Evolutionary conservation across 2,113 vertebrate genomes (phyloP).

Genomic region (Saccopteryx leptura): DNA sequence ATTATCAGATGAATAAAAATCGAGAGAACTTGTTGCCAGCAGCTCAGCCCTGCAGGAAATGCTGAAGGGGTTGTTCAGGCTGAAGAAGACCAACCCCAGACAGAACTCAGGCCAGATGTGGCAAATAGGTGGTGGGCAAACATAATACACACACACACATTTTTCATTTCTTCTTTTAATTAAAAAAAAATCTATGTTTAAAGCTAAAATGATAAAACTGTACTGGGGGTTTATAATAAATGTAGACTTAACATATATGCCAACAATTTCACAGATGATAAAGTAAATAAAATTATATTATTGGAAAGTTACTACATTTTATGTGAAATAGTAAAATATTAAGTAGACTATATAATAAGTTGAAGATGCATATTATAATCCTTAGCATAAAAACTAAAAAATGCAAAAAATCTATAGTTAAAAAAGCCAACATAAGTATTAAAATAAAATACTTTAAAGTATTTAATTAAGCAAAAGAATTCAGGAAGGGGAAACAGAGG

Average conservation of each 20-base stretch:
- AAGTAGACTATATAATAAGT: not conserved
- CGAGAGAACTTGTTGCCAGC: not conserved
- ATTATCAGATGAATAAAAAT: conserved; percentile 16
- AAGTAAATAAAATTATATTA: not conserved
- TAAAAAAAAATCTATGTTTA: not conserved
- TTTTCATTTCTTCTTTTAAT: not conserved
- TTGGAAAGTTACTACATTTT: not conserved
- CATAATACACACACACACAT: not conserved
- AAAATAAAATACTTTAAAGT: conserved; percentile 1
- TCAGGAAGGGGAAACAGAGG: not conserved
- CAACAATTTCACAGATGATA: not conserved
- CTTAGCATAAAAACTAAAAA: conserved; percentile 11
- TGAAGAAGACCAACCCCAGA: not conserved
- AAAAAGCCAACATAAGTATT: not conserved
- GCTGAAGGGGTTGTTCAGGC: not conserved
- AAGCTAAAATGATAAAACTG: conserved; percentile 31
- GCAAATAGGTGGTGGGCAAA: not conserved
- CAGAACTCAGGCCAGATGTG: not conserved
- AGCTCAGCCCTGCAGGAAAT: not conserved
- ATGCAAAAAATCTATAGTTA: not conserved
- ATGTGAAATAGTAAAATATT: not conserved
- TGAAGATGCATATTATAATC: not conserved
- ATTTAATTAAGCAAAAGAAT: conserved; percentile 21
- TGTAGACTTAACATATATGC: not conserved
- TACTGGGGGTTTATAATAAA: not conserved